These are phyloP conservation scores for Zaprionus africanus DNA, from an alignment of 1,140 invertebrate species.

Conservation along the genomic window DNA sequence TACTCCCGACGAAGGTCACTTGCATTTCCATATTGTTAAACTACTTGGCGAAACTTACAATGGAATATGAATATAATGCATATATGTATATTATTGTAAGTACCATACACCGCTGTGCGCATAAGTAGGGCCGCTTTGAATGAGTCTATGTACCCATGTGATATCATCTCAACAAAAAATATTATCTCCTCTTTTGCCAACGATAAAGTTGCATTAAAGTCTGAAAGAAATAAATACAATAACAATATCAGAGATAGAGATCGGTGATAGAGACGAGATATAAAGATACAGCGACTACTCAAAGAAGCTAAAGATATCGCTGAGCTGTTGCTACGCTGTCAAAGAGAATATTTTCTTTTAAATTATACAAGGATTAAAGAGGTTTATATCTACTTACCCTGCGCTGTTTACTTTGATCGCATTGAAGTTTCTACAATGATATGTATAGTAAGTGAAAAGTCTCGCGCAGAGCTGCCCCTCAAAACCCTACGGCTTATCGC, in stretches of 20 bases:
- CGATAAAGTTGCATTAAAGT: background rate
- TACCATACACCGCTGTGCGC: background rate
- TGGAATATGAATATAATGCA: conserved; percentile 11
- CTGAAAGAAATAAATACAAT: background rate
- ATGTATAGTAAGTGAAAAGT: conserved; percentile 12
- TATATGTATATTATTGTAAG: conserved; percentile 9
- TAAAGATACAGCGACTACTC: background rate
- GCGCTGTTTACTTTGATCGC: background rate
- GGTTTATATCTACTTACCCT: background rate
- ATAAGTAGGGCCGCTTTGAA: background rate
- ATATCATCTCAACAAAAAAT: too few species aligned
- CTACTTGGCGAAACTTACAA: conserved; percentile 10
- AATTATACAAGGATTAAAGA: background rate
- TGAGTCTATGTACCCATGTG: background rate
- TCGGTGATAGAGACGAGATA: background rate
- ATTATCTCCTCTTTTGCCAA: background rate
- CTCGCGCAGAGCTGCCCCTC: background rate
- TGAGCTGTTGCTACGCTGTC: background rate
- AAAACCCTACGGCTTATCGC: conserved; percentile 20
- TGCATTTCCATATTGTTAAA: conserved; percentile 4
- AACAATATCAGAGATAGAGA: background rate
- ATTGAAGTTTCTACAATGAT: conserved; percentile 28
- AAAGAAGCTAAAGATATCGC: background rate
- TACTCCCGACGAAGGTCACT: conserved; percentile 8
- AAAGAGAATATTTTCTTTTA: background rate